phyloP scores from a whole-genome alignment of 2,113 vertebrate species.

The human region DNA sequence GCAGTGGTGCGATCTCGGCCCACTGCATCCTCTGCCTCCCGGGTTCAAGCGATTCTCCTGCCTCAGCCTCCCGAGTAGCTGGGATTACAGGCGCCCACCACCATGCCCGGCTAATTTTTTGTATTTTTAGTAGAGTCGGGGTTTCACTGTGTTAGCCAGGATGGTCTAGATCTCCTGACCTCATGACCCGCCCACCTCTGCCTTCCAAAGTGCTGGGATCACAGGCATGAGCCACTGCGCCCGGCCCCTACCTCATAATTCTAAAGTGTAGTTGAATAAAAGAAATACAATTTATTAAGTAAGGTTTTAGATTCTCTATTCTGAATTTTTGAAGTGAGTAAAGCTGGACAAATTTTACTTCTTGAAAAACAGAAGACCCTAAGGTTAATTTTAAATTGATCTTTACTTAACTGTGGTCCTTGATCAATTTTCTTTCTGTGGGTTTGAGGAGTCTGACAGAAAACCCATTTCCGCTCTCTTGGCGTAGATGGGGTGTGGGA shows the following conservation, averaged over 20 bases:
- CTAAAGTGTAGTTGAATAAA: not conserved
- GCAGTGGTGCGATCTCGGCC: too few species aligned
- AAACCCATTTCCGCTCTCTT: slow-evolving; percentile 51
- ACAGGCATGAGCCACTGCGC: too few species aligned
- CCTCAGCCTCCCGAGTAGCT: too few species aligned
- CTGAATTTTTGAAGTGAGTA: slow-evolving; percentile 18
- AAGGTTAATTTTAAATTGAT: slow-evolving; percentile 65
- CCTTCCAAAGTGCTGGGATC: too few species aligned
- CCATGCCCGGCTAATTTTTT: too few species aligned
- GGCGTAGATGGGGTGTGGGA: not conserved
- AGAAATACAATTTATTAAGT: not conserved
- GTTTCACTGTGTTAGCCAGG: too few species aligned
- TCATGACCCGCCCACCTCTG: too few species aligned
- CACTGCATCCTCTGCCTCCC: too few species aligned
- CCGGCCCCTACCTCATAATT: not conserved
- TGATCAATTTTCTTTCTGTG: slow-evolving; percentile 39
- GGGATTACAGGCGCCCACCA: too few species aligned
- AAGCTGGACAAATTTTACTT: slow-evolving; percentile 6
- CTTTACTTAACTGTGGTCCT: slow-evolving; percentile 46
- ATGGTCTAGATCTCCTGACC: too few species aligned
- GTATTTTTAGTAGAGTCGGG: too few species aligned
- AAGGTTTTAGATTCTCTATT: not conserved
- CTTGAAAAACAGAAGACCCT: slow-evolving; percentile 32
- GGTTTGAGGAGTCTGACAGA: slow-evolving; percentile 58
- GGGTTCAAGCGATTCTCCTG: too few species aligned